Evolutionary conservation across 2,888 invertebrate species (phyloP), one percentile per base, ranked within the genome.

Genomic region (Meta bourneti): DNA sequence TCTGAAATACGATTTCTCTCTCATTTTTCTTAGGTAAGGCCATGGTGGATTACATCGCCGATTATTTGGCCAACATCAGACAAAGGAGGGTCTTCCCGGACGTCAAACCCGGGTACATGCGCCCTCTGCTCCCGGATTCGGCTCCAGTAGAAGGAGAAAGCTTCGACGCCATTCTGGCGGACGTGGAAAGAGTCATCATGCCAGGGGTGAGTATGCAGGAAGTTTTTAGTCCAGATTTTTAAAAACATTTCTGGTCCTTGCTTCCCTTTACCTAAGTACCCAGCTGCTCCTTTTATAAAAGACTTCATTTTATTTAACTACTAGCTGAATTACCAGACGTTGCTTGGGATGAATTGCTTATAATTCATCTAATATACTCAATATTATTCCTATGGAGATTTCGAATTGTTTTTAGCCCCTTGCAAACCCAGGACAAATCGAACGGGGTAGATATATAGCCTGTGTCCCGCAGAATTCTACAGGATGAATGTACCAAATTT

Each of bases 1-100:
- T 34, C 34, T 34, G 34, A 34, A 34, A 34, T 34, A 34, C 4
- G 34, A 61, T 16, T 61, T 61, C 52, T 61, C 7, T 0, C 51
- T 7, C 20, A 52, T 6, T 9, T 52, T 69, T 34, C 16, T 11
- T 51, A 98, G 99, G 99, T 72, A 99, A 99, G 95, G 98, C 99
- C 95, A 97, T 99, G 97, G 98, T 99, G 92, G 99, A 99, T 95
- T 99, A 98, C 95, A 99, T 99, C 94, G 99, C 99, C 0, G 98
- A 99, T 95, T 99, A 99, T 95, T 95, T 99, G 94, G 97, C 98
- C 95, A 97, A 97, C 94, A 98, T 99, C 92, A 96, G 99, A 0
- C 97, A 97, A 16, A 96, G 97, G 4, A 96, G 98, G 19, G 99
- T 99, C 0, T 99, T 98, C 94, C 99, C 99, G 0, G 97, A 97